Percentiles rank a stretch among this genome's conserved stretches.
These are phyloP conservation scores for Apamea anceps DNA, from an alignment of 2,888 invertebrate species.

Conservation along the genomic window DNA sequence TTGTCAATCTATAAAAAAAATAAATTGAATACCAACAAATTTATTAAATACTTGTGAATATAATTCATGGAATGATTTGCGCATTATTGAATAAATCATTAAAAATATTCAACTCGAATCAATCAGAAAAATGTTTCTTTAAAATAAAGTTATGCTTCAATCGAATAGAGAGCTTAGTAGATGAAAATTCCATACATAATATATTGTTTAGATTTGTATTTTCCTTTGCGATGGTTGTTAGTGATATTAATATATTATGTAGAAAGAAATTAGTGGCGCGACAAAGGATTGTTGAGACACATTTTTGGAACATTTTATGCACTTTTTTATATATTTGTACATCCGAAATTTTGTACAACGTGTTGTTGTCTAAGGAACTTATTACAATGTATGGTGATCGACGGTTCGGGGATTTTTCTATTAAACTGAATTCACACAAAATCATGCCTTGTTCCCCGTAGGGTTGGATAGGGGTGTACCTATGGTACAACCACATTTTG, in stretches of 20 bases:
- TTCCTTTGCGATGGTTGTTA: constrained; percentile 68
- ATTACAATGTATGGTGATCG: constrained; percentile 59
- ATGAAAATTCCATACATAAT: constrained; percentile 61
- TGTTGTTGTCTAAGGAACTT: constrained; percentile 81
- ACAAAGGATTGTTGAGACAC: constrained; percentile 81
- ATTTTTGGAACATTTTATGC: constrained; percentile 89
- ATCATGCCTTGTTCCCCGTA: neutral
- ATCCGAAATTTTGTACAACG: constrained; percentile 83
- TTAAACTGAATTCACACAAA: neutral
- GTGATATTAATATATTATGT: constrained; percentile 66
- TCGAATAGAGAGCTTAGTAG: constrained; percentile 73
- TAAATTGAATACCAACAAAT: too few species aligned
- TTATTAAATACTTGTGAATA: neutral
- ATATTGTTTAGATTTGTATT: constrained; percentile 52
- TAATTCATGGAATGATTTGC: neutral
- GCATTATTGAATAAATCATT: neutral
- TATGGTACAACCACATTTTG: neutral
- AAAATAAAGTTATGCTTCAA: constrained; percentile 65
- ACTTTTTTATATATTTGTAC: constrained; percentile 89
- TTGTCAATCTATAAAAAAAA: too few species aligned
- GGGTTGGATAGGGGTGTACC: neutral
- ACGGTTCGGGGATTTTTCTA: constrained; percentile 49
- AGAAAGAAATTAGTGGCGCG: constrained; percentile 71
- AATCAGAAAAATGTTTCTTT: constrained; percentile 64
- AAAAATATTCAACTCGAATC: neutral